Base-by-base conservation (phyloP, 2,113 vertebrate genomes). In the Sebastes schlegelii region DNA sequence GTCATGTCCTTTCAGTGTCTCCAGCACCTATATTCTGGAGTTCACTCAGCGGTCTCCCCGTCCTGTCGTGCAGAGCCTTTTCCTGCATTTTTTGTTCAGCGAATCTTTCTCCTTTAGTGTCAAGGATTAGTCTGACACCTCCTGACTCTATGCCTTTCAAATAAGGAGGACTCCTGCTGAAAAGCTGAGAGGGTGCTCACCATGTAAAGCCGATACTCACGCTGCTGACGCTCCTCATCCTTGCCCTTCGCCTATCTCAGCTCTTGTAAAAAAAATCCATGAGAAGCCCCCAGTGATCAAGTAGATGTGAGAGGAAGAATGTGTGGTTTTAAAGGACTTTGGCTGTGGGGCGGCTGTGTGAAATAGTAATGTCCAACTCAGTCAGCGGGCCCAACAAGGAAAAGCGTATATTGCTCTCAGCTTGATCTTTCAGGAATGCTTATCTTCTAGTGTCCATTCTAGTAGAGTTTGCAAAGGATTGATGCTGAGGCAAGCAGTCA, bases 101-200 rank as follows among this genome's bases (percentile, higher is more conserved):
- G 43, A 55, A 79, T 84, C 58, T 77, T 70, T 79, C 79, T 84
- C 77, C 80, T 82, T 77, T 72, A 58, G 84, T 90, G 87, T 88
- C 80, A 74, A 89, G 93, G 90, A 95, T 95, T 93, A 93, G 89
- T 83, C 88, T 90, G 92, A 94, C 94, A 91, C 87, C 89, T 89
- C 80, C 90, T 73, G 82, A 92, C 86, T 85, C 72, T 68, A 79
- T 82, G 88, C 77, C 86, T 90, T 92, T 93, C 84, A 93, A 89
- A 92, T 88, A 83, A 88, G 80, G 83, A 81, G 86, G 76, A 83
- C 88, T 85, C 88, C 85, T 71, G 86, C 86, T 90, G 92, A 91
- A 95, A 90, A 86, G 87, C 88, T 70, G 89, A 85, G 79, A 86
- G 85, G 82, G 79, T 69, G 48, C 80, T 90, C 89, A 57, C 80